Conservation (phyloP, 1,140 invertebrate species). For the Ostrea denselamellosa region DNA sequence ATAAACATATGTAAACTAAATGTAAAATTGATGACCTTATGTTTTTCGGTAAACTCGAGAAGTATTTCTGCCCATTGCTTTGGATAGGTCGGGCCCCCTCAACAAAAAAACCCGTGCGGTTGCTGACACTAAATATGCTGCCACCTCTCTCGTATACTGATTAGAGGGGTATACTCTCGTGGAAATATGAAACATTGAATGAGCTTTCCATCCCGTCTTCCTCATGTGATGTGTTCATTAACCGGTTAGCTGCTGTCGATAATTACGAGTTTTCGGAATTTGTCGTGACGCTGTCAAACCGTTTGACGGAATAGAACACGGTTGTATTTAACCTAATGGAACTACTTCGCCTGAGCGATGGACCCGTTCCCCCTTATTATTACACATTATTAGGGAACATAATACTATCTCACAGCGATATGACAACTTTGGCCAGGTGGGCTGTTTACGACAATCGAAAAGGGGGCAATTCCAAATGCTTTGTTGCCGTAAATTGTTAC, state of each 20-base stretch:
- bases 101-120: background rate
- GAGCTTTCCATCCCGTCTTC: too few relatives aligned
- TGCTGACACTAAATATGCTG: too few relatives aligned
- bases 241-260: background rate
- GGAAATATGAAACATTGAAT: too few relatives aligned
- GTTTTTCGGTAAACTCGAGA: background rate
- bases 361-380: background rate
- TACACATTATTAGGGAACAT: background rate
- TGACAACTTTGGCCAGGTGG: conserved; percentile 22
- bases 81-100: background rate
- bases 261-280: background rate
- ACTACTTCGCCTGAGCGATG: background rate
- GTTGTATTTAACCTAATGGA: background rate
- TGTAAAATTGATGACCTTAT: conserved; percentile 27
- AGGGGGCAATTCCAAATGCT: background rate
- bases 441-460: conserved; percentile 4
- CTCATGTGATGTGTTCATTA: too few relatives aligned
- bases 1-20: conserved; percentile 37
- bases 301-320: background rate
- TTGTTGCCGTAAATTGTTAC: conserved; percentile 2
- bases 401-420: background rate
- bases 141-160: too few relatives aligned
- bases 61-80: background rate
- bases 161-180: too few relatives aligned
- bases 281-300: conserved; percentile 1